These are phyloP conservation scores for Choloepus hoffmanni DNA, from an alignment of 2,113 vertebrate species.

Conservation along the genomic window DNA sequence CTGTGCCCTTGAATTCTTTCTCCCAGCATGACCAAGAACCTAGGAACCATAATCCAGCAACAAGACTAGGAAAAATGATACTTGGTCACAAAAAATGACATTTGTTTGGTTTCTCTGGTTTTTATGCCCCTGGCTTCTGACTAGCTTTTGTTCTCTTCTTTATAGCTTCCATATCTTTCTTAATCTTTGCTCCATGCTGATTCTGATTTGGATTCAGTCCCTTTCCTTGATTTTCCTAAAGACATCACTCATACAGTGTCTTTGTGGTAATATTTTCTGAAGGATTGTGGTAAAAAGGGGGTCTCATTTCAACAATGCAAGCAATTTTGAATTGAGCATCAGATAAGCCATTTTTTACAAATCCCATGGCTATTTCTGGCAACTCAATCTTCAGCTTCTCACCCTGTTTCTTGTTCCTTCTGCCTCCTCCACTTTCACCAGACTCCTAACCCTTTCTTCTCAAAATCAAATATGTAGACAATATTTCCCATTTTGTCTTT, in stretches of 20 bases:
- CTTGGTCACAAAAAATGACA: neutral
- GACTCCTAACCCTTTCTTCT: neutral
- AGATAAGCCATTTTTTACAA: neutral
- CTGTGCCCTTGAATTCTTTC: too few relatives aligned
- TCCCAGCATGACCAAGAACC: too few relatives aligned
- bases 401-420: constrained; percentile 24
- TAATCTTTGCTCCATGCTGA: neutral
- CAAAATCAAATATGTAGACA: constrained; percentile 3
- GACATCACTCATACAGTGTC: neutral
- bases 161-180: neutral
- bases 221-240: neutral
- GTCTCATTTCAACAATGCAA: neutral
- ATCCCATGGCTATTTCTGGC: neutral
- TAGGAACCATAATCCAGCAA: neutral
- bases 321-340: neutral
- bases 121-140: neutral
- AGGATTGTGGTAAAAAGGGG: neutral
- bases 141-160: neutral
- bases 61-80: neutral
- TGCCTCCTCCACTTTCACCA: neutral
- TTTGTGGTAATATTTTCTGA: constrained; percentile 9
- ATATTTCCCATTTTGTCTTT: neutral
- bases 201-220: neutral
- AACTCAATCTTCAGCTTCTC: neutral
- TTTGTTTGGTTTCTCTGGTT: neutral